Percentiles rank a stretch among this genome's conserved stretches.
phyloP scores from a whole-genome alignment of 2,113 vertebrate genomes.

The Connochaetes taurinus region DNA sequence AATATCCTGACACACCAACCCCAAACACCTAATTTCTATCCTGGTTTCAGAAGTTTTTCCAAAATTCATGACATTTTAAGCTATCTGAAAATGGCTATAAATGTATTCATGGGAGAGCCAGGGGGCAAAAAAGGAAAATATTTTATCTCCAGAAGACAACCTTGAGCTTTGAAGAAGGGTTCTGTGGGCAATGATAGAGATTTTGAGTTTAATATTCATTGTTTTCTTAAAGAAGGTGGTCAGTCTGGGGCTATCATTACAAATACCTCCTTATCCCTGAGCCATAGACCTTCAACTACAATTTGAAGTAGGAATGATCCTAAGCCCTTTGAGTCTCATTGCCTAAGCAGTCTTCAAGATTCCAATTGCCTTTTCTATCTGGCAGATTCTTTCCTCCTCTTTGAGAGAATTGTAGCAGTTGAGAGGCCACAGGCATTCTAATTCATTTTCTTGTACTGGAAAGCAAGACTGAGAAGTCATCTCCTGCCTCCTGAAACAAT shows the following conservation, averaged over 20 bases:
- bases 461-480: background rate
- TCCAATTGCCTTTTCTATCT: background rate
- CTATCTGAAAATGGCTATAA: background rate
- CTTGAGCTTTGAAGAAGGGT: conserved; percentile 11
- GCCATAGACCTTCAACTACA: background rate
- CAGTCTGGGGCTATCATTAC: background rate
- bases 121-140: background rate
- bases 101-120: background rate
- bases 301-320: background rate
- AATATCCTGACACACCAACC: background rate
- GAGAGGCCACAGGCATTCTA: background rate
- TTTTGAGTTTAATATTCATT: background rate
- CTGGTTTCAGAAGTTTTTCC: conserved; percentile 5
- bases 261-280: background rate
- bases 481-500: background rate
- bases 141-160: background rate
- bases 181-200: background rate
- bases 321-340: background rate
- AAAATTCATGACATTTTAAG: conserved; percentile 2
- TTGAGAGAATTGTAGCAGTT: conserved; percentile 5
- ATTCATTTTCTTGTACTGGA: conserved; percentile 27
- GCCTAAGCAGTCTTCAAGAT: background rate
- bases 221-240: background rate
- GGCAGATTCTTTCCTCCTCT: background rate
- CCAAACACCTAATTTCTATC: background rate